Evolutionary conservation across 2,888 invertebrate genomes (phyloP), one percentile per base, ranked within the genome.

Genomic region (Dryococelus australis): DNA sequence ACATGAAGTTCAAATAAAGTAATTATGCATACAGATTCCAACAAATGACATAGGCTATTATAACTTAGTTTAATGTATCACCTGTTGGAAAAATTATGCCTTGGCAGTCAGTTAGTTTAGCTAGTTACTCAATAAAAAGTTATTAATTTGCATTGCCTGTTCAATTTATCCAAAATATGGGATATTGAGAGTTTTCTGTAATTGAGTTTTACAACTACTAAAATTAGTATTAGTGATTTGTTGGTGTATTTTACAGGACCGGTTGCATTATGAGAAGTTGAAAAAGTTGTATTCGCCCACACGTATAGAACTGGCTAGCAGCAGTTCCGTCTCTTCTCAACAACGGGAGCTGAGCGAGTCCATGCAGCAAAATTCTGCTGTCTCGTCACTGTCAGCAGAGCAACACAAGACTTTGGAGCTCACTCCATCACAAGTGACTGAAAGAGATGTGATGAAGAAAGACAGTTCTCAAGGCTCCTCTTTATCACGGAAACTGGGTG

Each of bases 11-110:
- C n/a, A n/a, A n/a, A n/a, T 35, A 35, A 35, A 35, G 4, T 35
- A 35, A 4, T 35, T 35, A 35, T 35, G 35, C 35, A 35, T 35
- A 35, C 35, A 35, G 35, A 35, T 79, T n/a, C 35, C 20, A 53
- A 78, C 12, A 43, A 94, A 86, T 93, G 94, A 0, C 93, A 94
- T n/a, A 93, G 96, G 98, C 0, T 93, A 93, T 9, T 94, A 93
- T 84, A 93, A 95, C 88, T 97, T 99, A 92, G 97, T 99, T 90
- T 94, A 95, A 88, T 92, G 93, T 88, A 99, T 98, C 0, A 93
- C 98, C 47, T 92, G 93, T 20, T 96, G 96, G 92, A 95, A 98
- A 88, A 95, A 96, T 90, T 98, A 98, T 24, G 99, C 99, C 0
- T 98, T 99, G 27, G 95, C 96, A 28, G 93, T 94, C 84, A 95